phyloP scores from a whole-genome alignment of 2,888 invertebrate species.

The Melanostoma mellinum region DNA sequence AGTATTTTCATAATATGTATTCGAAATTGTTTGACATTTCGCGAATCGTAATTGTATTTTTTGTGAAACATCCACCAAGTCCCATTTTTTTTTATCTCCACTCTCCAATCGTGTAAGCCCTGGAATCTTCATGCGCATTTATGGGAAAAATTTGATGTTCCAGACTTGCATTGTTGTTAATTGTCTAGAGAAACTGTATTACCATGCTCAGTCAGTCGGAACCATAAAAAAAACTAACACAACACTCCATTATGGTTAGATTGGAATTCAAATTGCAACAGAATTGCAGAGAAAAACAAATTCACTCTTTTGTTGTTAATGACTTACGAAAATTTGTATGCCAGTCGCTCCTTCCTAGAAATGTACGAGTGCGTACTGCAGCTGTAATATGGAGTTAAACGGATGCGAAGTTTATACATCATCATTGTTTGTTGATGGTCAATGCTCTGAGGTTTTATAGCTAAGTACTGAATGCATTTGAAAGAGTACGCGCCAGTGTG shows the following conservation, averaged over 20 bases:
- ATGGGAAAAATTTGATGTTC: too few relatives aligned
- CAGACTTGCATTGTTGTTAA: too few relatives aligned
- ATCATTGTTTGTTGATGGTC: conserved; percentile 35
- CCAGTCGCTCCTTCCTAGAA: conserved; percentile 42
- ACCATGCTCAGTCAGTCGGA: conserved; percentile 38
- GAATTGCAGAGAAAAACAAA: conserved; percentile 15
- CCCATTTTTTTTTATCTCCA: too few relatives aligned
- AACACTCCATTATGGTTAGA: conserved; percentile 28
- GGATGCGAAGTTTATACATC: conserved; percentile 38
- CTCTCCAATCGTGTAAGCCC: too few relatives aligned
- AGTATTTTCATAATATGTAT: too few relatives aligned
- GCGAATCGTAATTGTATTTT: too few relatives aligned
- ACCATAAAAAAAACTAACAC: conserved; percentile 34
- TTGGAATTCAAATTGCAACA: conserved; percentile 56
- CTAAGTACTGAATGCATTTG: conserved; percentile 1
- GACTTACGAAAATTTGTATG: conserved; percentile 41
- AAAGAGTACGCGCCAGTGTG: conserved; percentile 15
- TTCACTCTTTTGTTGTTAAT: conserved; percentile 33
- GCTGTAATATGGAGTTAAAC: conserved; percentile 45
- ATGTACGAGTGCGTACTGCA: conserved; percentile 1
- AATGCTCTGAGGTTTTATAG: conserved; percentile 26
- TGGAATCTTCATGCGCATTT: too few relatives aligned
- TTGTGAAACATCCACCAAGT: too few relatives aligned
- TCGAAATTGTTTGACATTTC: too few relatives aligned
- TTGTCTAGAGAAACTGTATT: conserved; percentile 1